Base-by-base conservation (phyloP, 2,113 vertebrate genomes). In the Gopherus flavomarginatus region DNA sequence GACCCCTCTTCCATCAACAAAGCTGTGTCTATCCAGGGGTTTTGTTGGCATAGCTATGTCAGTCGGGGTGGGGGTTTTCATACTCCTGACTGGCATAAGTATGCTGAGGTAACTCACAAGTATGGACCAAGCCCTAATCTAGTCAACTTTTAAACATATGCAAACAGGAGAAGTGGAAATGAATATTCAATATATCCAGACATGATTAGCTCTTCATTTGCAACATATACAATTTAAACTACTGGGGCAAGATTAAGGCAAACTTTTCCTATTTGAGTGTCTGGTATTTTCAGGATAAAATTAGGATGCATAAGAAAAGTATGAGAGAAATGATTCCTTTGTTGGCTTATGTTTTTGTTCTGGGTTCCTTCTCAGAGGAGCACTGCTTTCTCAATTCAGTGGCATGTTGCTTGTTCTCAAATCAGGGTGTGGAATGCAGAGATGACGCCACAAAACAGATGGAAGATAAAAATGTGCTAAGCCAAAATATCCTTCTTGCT, bases 391-490 rank as follows among this genome's bases (percentile, higher is more conserved):
- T 26, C 44, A 17, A 6, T 89, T 96, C 89, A 89, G 53, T 72
- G 80, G 90, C 17, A 1, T 35, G 4, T 89, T 86, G 91, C 81
- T 95, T 90, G 84, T 93, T 94, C 87, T 89, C 94, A 93, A 85
- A 92, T 49, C 54, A 42, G 22, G 1, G 0, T 26, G 72, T 83
- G 42, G 77, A 89, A 91, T 83, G 83, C 85, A 93, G 83, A 93
- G 81, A 81, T 87, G 80, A 78, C 72, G 78, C 86, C 85, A 31
- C 47, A 91, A 86, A 81, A 83, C 92, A 97, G 89, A 94, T 95
- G 89, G 86, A 86, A 89, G 62, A 91, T 90, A 75, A 85, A 95
- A 95, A 92, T 89, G 86, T 80, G 38, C 85, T 94, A 50, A 81
- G 75, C 62, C 91, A 90, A 47, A 87, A 91, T 87, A 86, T n/a